Evolutionary conservation across 2,888 invertebrate species (phyloP).

Genomic region (Agonopterix arenella): DNA sequence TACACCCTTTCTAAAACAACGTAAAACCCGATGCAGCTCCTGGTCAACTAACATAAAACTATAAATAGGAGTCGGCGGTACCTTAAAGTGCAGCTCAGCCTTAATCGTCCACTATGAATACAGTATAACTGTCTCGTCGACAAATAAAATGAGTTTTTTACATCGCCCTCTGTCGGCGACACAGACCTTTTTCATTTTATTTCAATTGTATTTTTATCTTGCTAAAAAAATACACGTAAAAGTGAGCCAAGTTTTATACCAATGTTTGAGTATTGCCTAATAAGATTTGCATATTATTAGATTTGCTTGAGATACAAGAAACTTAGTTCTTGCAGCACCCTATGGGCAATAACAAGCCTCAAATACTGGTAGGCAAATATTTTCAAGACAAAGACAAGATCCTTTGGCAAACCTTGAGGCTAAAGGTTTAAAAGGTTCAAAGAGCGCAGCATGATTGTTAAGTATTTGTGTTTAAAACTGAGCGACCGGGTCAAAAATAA

Average conservation of each 20-base stretch:
- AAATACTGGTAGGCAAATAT: too few relatives aligned
- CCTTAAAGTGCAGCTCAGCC: constrained; percentile 27
- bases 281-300: too few relatives aligned
- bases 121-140: constrained; percentile 37
- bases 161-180: constrained; percentile 40
- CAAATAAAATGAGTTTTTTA: constrained; percentile 60
- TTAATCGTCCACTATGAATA: constrained; percentile 44
- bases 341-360: too few relatives aligned
- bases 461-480: too few relatives aligned
- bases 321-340: too few relatives aligned
- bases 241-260: background rate
- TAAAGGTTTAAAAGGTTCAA: too few relatives aligned
- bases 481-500: too few relatives aligned
- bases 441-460: too few relatives aligned
- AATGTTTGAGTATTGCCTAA: too few relatives aligned
- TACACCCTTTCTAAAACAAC: background rate
- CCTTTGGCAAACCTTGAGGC: too few relatives aligned
- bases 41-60: constrained; percentile 37
- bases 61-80: constrained; percentile 39
- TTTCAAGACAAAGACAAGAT: too few relatives aligned
- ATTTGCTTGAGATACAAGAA: too few relatives aligned
- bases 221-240: background rate
- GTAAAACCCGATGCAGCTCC: constrained; percentile 15
- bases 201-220: constrained; percentile 40
- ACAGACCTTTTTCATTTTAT: constrained; percentile 37